Base-by-base conservation (phyloP, 2,797 vertebrate species). In the Heliangelus exortis region DNA sequence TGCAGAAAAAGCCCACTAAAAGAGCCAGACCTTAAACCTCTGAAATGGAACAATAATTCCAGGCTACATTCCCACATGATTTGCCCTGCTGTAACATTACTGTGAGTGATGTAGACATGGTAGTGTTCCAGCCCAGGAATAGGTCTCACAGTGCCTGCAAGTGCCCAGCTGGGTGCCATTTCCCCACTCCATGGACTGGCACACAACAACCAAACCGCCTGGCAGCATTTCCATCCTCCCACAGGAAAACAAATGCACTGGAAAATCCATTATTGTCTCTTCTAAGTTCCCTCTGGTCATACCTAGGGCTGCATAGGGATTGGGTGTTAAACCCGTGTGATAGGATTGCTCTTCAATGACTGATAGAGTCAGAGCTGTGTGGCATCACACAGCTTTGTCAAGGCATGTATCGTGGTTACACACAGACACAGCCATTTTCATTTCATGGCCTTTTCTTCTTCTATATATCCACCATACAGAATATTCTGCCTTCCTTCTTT, bases 181-280 rank as follows among this genome's bases (percentile, higher is more conserved):
- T 87, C 36, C 14, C 17, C 18, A 17, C 25, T 88, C 39, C 33
- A n/a, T 0, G 0, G 36, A 45, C 41, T 25, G 72, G 9, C 33
- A 48, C 16, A 36, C 17, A 36, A 39, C 45, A 54, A 41, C 12
- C 41, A 80, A 15, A 16, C 43, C 51, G 6, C 15, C 34, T 66
- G 34, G 7, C 25, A 43, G 25, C 2, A 7, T 81, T 84, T 62
- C 41, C 18, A 65, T 33, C 28, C 61, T 62, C 34, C n/a, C 4
- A 3, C 18, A 63, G 57, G 57, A 86, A 87, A 55, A 51, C 1
- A 51, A 72, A 68, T n/a, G 13, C 8, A 1, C 19, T 67, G 33
- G 36, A 67, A 73, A 87, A 65, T 68, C 39, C 48, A 8, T n/a
- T 33, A 23, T 34, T 82, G 33, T 3, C 10, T 68, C 36, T 80